Conservation (phyloP, 37 sponge, comb jelly and placozoan genomes). For the Aplysina aerophoba region DNA sequence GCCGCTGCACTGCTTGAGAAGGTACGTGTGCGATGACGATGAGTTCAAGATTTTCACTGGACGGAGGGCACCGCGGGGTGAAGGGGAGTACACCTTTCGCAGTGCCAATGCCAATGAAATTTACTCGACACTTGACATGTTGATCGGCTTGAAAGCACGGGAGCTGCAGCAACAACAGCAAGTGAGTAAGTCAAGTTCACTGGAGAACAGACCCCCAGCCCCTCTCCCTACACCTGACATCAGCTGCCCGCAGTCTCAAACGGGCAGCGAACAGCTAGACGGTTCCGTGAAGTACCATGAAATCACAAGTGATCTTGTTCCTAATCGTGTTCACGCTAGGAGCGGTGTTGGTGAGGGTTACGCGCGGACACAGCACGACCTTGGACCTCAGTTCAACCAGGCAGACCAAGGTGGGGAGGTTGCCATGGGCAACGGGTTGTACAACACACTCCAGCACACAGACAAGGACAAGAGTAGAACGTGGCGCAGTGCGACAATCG, state of each 20-base stretch:
- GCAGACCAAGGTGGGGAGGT: neutral
- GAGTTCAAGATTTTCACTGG: slow-evolving; percentile 66
- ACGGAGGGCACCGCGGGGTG: slow-evolving; percentile 71
- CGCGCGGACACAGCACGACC: slow-evolving; percentile 4
- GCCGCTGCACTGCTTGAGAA: slow-evolving; percentile 61
- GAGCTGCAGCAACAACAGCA: neutral
- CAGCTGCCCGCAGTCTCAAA: neutral
- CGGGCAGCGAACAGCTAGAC: no score
- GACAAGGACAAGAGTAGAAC: neutral
- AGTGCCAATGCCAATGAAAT: slow-evolving; percentile 55
- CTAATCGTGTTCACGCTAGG: neutral
- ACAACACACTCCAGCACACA: neutral
- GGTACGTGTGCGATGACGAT: slow-evolving; percentile 48
- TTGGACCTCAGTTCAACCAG: neutral
- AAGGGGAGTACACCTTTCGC: slow-evolving; percentile 62
- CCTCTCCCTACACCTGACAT: neutral
- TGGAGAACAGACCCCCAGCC: neutral
- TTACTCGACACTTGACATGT: slow-evolving; percentile 37
- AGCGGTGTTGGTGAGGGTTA: neutral
- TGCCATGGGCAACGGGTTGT: neutral
- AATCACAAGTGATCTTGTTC: slow-evolving; percentile 1
- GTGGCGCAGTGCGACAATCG: slow-evolving; percentile 10
- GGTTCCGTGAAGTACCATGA: neutral
- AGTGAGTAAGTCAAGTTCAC: no score
- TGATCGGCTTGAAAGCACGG: slow-evolving; percentile 21